Conservation (phyloP, 2,888 invertebrate species). For the Nowickia ferox region DNA sequence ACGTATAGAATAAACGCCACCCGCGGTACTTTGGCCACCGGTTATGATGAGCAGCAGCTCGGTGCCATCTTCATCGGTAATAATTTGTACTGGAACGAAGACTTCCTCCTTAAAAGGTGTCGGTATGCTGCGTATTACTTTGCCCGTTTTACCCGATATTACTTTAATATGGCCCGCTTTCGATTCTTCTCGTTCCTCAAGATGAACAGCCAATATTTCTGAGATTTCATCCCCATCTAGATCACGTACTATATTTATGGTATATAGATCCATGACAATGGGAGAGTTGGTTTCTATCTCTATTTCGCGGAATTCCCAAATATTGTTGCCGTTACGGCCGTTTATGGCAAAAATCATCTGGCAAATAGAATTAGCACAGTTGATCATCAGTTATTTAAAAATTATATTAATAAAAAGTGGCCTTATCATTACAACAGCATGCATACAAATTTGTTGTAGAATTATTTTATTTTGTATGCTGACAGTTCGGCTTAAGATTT, state of each 20-base stretch:
- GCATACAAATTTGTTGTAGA: too few relatives aligned
- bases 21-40: conserved; percentile 88
- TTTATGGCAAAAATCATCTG: conserved; percentile 87
- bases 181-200: conserved; percentile 84
- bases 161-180: conserved; percentile 87
- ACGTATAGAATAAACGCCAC: conserved; percentile 87
- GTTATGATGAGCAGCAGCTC: conserved; percentile 88
- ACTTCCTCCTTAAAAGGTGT: conserved; percentile 88
- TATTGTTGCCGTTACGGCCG: conserved; percentile 86
- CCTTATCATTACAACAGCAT: too few relatives aligned
- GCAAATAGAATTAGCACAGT: neutral
- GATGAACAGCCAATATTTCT: conserved; percentile 89
- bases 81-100: conserved; percentile 89
- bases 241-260: conserved; percentile 88
- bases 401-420: too few relatives aligned
- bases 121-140: conserved; percentile 85
- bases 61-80: conserved; percentile 86
- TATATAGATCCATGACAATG: conserved; percentile 86
- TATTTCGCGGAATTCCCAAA: conserved; percentile 85
- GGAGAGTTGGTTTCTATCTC: conserved; percentile 83
- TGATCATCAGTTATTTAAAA: too few relatives aligned
- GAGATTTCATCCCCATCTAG: conserved; percentile 87
- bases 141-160: conserved; percentile 88
- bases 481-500: too few relatives aligned
- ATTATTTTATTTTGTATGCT: too few relatives aligned